Base-by-base conservation (phyloP, 2,888 invertebrate genomes). In the Drosophila helvetica region DNA sequence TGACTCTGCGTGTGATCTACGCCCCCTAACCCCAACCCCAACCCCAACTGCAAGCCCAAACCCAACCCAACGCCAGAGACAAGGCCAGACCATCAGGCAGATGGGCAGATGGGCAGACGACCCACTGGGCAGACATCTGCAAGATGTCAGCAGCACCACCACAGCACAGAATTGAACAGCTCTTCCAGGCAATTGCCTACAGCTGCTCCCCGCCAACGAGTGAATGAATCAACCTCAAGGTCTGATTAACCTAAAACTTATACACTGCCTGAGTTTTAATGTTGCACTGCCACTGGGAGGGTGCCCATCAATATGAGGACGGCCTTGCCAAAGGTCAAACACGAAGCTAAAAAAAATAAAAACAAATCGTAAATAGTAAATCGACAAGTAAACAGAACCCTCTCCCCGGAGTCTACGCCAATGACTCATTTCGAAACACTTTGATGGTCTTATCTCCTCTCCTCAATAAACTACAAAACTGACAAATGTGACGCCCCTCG, bases 121-220 rank as follows among this genome's bases (percentile, higher is more conserved):
- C 50, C 56, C 33, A 66, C 50, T 17, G 17, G n/a, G 10, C 64
- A 52, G 52, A 51, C 79, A 82, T 85, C 75, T 80, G 86, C 67
- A 67, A 59, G 51, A 86, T 77, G 65, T 79, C 67, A 51, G 18
- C 25, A 9, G 2, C 50, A 51, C 9, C 50, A 12, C 0, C 50
- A 12, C 25, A 1, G 17, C 38, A 63, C 64, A 55, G 30, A 61
- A 69, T 75, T 68, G 58, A 43, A 56, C 18, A 27, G 57, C 53
- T 54, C 54, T 27, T 38, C 7, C 38, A 38, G 38, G n/a, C 38
- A 33, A 45, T 9, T 46, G n/a, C 47, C 27, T 57, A 60, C 22
- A 33, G 18, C 22, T 27, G 38, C 12, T 42, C 42, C 12, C 25
- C 8, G 27, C 27, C 18, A 22, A 17, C 38, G 38, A n/a, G 1